These are phyloP conservation scores for Drosophila kohkoa DNA, from an alignment of 1,140 invertebrate genomes.

Conservation along the genomic window DNA sequence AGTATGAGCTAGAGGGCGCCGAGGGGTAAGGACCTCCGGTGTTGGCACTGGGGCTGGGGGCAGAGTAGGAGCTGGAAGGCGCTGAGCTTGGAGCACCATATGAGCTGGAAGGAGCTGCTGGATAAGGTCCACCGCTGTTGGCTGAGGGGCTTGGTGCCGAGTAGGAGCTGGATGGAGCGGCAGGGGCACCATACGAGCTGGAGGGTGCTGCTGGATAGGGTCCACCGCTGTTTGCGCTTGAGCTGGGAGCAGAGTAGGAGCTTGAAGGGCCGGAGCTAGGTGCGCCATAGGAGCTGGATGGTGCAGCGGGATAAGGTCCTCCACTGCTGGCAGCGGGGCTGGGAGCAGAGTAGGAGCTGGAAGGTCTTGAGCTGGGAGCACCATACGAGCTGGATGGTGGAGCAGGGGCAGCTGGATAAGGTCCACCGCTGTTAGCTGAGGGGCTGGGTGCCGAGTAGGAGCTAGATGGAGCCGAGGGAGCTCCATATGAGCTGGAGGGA, in stretches of 20 bases:
- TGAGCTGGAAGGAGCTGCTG: slow-evolving; percentile 73
- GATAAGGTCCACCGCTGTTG: slow-evolving; percentile 48
- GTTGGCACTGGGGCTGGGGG: slow-evolving; percentile 26
- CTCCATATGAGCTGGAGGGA: slow-evolving; percentile 28
- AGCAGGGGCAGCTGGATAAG: slow-evolving; percentile 40
- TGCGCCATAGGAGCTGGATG: slow-evolving; percentile 37
- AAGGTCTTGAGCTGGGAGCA: slow-evolving; percentile 16
- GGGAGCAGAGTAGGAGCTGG: slow-evolving; percentile 39
- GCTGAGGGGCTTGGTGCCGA: slow-evolving; percentile 31
- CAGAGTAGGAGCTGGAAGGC: slow-evolving; percentile 44
- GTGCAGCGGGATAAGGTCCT: slow-evolving; percentile 73
- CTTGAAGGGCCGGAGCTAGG: slow-evolving; percentile 33
- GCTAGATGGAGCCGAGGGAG: slow-evolving; percentile 35
- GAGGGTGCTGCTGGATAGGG: slow-evolving; percentile 70
- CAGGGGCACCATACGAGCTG: slow-evolving; percentile 35
- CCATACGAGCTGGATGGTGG: slow-evolving; percentile 35
- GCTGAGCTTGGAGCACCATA: slow-evolving; percentile 32
- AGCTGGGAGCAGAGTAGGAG: slow-evolving; percentile 48
- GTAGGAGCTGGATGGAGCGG: slow-evolving; percentile 41
- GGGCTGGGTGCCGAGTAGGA: slow-evolving; percentile 32
- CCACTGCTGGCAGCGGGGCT: slow-evolving; percentile 79
- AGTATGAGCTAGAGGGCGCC: slow-evolving; percentile 69
- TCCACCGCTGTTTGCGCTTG: slow-evolving; percentile 76
- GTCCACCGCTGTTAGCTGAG: slow-evolving; percentile 32
- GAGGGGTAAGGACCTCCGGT: slow-evolving; percentile 39